Conservation (phyloP, 2,888 invertebrate genomes). For the Stegophylla sp. region DNA sequence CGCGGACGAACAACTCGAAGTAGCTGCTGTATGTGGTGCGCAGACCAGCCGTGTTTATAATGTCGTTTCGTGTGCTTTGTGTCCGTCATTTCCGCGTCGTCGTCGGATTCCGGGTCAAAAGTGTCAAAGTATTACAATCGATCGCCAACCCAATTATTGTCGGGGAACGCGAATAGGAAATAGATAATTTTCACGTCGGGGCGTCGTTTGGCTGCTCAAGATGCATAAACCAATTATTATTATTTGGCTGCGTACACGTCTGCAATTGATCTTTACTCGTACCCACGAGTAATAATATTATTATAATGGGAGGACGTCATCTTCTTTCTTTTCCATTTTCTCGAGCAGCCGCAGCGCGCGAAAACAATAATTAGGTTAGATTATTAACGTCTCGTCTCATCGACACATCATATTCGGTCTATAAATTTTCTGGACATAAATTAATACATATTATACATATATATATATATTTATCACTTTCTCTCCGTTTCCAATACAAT, state of each 20-base stretch:
- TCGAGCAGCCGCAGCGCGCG: neutral
- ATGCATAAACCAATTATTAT: conserved; percentile 24
- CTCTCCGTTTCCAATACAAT: conserved; percentile 20
- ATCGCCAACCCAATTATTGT: conserved; percentile 27
- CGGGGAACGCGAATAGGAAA: conserved; percentile 41
- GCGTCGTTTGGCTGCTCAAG: conserved; percentile 22
- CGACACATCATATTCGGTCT: conserved; percentile 9
- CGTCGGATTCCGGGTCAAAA: conserved; percentile 28
- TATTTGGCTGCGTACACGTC: neutral
- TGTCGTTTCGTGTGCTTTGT: neutral
- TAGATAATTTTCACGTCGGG: conserved; percentile 36
- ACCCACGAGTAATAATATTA: too few relatives aligned
- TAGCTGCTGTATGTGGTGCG: too few relatives aligned
- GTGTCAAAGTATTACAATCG: neutral
- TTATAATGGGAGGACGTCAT: conserved; percentile 7
- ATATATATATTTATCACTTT: conserved; percentile 16
- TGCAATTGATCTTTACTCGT: conserved; percentile 2
- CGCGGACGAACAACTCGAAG: too few relatives aligned
- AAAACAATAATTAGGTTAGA: conserved; percentile 29
- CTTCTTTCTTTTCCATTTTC: neutral
- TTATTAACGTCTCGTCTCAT: neutral
- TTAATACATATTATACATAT: conserved; percentile 6
- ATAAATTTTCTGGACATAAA: conserved; percentile 10
- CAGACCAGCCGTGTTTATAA: too few relatives aligned
- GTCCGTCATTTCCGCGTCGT: neutral